Conservation (phyloP, 2,888 invertebrate species). For the Tenthredo scrophulariae region DNA sequence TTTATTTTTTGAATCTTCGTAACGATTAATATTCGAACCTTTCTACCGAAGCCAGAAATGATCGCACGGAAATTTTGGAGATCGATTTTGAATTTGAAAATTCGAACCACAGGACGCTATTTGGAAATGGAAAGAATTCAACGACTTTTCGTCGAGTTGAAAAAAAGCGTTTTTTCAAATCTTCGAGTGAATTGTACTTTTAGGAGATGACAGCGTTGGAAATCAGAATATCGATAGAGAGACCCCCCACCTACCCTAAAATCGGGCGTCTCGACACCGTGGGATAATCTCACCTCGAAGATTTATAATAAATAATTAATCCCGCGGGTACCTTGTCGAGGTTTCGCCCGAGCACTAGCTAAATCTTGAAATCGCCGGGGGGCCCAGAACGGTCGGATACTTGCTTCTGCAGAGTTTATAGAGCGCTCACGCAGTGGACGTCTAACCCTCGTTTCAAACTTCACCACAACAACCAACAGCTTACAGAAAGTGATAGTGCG, state of each 20-base stretch:
- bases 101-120: no score
- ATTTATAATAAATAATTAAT: conserved; percentile 22
- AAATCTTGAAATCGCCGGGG: not conserved
- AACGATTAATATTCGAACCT: no score
- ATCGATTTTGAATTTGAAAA: no score
- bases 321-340: not conserved
- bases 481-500: conserved; percentile 22
- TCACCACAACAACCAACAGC: conserved; percentile 27
- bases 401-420: conserved; percentile 9
- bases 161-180: not conserved
- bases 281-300: not conserved
- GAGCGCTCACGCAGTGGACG: conserved; percentile 21
- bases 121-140: no score
- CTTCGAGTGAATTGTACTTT: not conserved
- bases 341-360: not conserved
- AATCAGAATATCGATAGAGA: not conserved
- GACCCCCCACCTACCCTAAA: no score
- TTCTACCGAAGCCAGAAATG: no score
- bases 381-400: not conserved
- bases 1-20: no score
- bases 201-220: not conserved
- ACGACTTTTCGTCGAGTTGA: no score
- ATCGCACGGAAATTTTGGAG: no score
- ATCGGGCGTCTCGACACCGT: not conserved
- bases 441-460: conserved; percentile 45